Base-by-base conservation (phyloP, 2,113 vertebrate genomes). In the Gymnarchus niloticus region DNA sequence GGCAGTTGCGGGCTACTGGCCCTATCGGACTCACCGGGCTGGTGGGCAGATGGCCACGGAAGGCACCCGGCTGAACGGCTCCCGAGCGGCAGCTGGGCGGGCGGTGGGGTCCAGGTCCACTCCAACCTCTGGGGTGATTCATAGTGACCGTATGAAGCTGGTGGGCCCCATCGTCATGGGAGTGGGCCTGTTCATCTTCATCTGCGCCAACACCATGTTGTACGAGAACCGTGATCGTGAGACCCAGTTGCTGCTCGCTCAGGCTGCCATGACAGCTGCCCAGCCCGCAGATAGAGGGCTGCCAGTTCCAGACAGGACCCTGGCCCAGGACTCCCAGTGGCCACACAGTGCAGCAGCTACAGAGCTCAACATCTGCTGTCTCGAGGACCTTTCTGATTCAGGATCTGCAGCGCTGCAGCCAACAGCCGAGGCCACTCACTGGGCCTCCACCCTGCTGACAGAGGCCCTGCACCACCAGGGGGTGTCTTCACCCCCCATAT, bases 181-280 rank as follows among this genome's bases (percentile, higher is more conserved):
- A n/a, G 94, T 97, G 0, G 98, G 97, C 33, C 94, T 99, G 56
- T 99, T 99, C 88, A 96, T 99, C 89, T 98, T 99, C 92, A 99
- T 99, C 94, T 99, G 98, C 0, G 96, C 98, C 78, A 99, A 97
- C 92, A 98, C 98, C 6, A 94, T 99, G 88, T 95, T 99, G 9
- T 98, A 97, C 0, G 98, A 99, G 94, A 98, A 99, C 93, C 92
- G 98, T 12, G 97, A 99, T 91, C 92, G 91, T n/a, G 96, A 97
- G 88, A 96, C 92, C 0, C 91, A 91, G 21, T 90, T 51, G 87
- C 92, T 96, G 25, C 56, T 88, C 77, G 94, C 94, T 88, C 93
- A 94, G 91, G 94, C 94, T 69, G 85, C 46, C 89, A 86, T 93
- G 91, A 87, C 91, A 91, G 88, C 83, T 6, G 85, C 1, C 8